Evolutionary conservation across 2,888 invertebrate genomes (phyloP), one percentile per base, ranked within the genome.

Genomic region (Epirrita christyi): DNA sequence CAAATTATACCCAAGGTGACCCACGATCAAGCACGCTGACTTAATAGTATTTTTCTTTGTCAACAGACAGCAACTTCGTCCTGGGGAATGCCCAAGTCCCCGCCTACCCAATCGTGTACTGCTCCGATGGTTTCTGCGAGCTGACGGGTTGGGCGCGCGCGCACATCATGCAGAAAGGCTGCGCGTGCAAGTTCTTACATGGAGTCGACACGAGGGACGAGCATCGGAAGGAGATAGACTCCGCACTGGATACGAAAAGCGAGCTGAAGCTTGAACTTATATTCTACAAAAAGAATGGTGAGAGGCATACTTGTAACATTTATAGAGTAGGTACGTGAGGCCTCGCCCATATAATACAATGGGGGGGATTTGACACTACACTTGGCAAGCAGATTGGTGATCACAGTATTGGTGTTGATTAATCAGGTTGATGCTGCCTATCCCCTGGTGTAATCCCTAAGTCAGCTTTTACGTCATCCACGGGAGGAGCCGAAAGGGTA

Each of bases 121-220:
- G 98, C 93, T 98, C 97, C 61, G 98, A 98, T 93, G 98, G 98
- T 60, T 98, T 98, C 93, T 97, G 97, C 89, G 98, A 98, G 93
- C 95, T 98, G 93, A 98, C 98, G 59, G 97, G 98, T 69, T 98
- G 96, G 93, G 94, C 97, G 70, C 94, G 98, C 76, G 98, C 98
- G 67, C 97, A 98, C 93, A 98, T 98, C 91, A 98, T 98, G 98
- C 98, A 98, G 92, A 98, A 98, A 85, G 97, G 97, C 67, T 98
- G 98, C 92, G 97, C 98, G 75, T 98, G 98, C 93, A 97, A 97
- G 88, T 98, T 98, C 88, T 95, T 98, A 14, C 97, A 97, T 83
- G 98, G 98, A 2, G 95, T 96, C 32, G 98, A 98, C 82, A 98
- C 98, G 21, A 94, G 95, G 59, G 97, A 97, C 13, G 97, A 97